Percentiles rank a stretch among this genome's conserved stretches.
These are phyloP conservation scores for Oryzias celebensis DNA, from an alignment of 2,113 vertebrate genomes.

Conservation along the genomic window DNA sequence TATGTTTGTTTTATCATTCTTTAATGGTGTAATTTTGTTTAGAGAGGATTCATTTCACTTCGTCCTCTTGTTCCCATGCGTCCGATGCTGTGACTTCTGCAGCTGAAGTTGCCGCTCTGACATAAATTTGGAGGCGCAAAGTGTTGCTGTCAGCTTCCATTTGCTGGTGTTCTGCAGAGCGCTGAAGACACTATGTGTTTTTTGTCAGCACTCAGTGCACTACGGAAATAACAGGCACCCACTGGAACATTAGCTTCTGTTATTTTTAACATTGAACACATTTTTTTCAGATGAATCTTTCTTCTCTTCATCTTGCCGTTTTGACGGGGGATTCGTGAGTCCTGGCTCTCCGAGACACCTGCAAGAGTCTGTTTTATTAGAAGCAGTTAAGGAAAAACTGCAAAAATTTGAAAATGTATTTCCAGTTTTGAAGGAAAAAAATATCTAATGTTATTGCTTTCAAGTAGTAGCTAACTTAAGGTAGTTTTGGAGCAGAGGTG, in stretches of 20 bases:
- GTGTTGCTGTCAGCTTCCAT: slow-evolving; percentile 62
- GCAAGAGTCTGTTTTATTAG: slow-evolving; percentile 5
- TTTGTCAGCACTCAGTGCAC: slow-evolving; percentile 26
- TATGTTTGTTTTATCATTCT: neutral
- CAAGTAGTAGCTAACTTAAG: too few relatives aligned
- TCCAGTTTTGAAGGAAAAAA: too few relatives aligned
- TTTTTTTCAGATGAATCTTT: slow-evolving; percentile 52
- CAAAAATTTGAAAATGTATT: too few relatives aligned
- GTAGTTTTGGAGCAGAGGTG: too few relatives aligned
- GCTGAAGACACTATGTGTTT: slow-evolving; percentile 8
- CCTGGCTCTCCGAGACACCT: neutral
- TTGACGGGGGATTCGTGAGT: slow-evolving; percentile 2
- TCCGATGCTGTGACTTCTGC: slow-evolving; percentile 41
- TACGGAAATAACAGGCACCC: slow-evolving; percentile 28
- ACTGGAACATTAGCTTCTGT: slow-evolving; percentile 33
- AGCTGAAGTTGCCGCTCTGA: slow-evolving; percentile 46
- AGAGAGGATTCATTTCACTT: neutral
- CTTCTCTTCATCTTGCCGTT: slow-evolving; percentile 45
- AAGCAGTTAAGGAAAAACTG: too few relatives aligned
- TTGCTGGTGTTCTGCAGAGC: slow-evolving; percentile 31
- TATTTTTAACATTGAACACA: slow-evolving; percentile 47
- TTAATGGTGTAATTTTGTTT: neutral
- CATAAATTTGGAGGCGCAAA: slow-evolving; percentile 64
- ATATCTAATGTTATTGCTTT: too few relatives aligned
- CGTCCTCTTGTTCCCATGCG: neutral